These are phyloP conservation scores for Steatocranus sp. DNA, from an alignment of 2,797 vertebrate species.

Conservation along the genomic window DNA sequence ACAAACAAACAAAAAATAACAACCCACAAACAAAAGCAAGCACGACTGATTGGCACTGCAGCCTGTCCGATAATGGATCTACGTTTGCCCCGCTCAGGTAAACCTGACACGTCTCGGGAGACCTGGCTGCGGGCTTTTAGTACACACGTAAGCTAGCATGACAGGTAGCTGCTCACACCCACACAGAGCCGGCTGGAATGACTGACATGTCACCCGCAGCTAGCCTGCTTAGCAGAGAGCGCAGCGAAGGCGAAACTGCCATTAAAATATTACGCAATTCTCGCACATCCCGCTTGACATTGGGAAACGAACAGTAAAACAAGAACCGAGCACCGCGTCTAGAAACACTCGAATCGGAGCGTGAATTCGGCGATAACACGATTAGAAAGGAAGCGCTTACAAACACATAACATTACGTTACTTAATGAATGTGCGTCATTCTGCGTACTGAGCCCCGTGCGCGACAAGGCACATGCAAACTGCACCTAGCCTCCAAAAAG, in stretches of 20 bases:
- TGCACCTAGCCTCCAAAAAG: not conserved
- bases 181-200: not conserved
- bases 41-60: not conserved
- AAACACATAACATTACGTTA: not conserved
- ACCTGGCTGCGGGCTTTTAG: not conserved
- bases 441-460: not conserved
- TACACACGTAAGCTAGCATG: not conserved
- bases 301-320: not conserved
- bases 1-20: not conserved
- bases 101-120: not conserved
- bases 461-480: not conserved
- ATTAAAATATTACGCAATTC: not conserved
- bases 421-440: conserved; percentile 13
- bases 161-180: not conserved
- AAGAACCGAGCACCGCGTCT: no score
- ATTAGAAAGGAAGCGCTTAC: not conserved
- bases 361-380: not conserved
- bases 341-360: not conserved
- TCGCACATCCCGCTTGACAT: not conserved
- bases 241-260: not conserved
- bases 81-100: not conserved
- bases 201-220: not conserved
- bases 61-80: conserved; percentile 15
- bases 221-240: not conserved
- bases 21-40: not conserved